Conservation (phyloP, 1,140 invertebrate genomes). For the Cyclargus thomasi region DNA sequence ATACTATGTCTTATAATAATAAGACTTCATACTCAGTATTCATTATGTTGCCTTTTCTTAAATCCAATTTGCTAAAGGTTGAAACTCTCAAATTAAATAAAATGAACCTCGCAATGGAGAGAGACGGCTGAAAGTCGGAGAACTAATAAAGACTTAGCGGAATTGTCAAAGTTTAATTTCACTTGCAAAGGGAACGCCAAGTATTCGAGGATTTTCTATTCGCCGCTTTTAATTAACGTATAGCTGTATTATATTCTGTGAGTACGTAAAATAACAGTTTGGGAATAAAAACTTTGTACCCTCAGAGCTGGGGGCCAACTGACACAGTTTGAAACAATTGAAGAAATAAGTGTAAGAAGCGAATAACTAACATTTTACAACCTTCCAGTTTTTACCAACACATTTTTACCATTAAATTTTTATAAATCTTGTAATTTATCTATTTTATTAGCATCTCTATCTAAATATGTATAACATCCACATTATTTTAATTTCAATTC, state of each 20-base stretch:
- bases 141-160: conserved; percentile 10
- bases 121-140: neutral
- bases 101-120: neutral
- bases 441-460: too few relatives aligned
- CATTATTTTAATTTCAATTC: too few relatives aligned
- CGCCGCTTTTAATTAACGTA: neutral
- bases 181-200: conserved; percentile 5
- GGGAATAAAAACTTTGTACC: too few relatives aligned
- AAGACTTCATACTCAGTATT: neutral
- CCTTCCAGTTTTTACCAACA: too few relatives aligned
- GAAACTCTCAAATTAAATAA: conserved; percentile 12
- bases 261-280: too few relatives aligned
- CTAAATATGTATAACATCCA: too few relatives aligned
- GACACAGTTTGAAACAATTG: too few relatives aligned
- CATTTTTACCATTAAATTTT: too few relatives aligned
- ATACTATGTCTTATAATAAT: neutral
- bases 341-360: too few relatives aligned
- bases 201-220: neutral
- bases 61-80: neutral
- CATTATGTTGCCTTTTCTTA: neutral
- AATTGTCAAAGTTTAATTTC: conserved; percentile 15
- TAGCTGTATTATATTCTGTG: neutral
- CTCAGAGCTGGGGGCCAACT: too few relatives aligned
- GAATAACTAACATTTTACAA: too few relatives aligned
- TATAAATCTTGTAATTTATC: too few relatives aligned